Evolutionary conservation across 1,140 invertebrate species (phyloP).

Genomic region (Eurosta solidaginis): DNA sequence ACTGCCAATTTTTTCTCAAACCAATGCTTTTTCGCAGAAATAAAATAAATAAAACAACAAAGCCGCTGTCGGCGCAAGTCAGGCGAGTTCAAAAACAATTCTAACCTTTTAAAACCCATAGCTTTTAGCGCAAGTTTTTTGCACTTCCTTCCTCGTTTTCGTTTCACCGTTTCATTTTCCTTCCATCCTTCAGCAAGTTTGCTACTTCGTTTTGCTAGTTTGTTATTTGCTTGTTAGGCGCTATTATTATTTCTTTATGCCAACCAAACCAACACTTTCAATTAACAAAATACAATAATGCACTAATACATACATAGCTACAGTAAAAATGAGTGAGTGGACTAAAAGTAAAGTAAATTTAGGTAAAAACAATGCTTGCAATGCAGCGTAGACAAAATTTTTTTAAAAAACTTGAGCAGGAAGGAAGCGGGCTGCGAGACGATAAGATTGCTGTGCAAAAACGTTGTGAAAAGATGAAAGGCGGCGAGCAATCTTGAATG

Average conservation of each 20-base stretch:
- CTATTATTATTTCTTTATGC: background rate
- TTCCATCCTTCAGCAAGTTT: background rate
- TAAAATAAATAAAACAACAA: background rate
- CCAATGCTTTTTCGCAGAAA: background rate
- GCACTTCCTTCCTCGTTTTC: slow-evolving; percentile 19
- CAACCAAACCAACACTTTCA: slow-evolving; percentile 19
- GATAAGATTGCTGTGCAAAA: too few species aligned
- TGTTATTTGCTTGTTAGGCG: background rate
- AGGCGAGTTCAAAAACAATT: slow-evolving; percentile 15
- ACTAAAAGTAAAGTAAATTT: background rate
- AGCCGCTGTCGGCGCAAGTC: slow-evolving; percentile 1
- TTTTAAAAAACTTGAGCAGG: background rate
- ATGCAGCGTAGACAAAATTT: background rate
- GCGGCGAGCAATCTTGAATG: background rate
- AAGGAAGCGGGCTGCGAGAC: too few species aligned
- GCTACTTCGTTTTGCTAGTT: background rate
- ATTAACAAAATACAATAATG: slow-evolving; percentile 20
- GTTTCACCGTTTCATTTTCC: background rate
- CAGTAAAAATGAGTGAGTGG: background rate
- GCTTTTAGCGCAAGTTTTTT: slow-evolving; percentile 22
- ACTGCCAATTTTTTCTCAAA: slow-evolving; percentile 11
- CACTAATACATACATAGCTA: background rate
- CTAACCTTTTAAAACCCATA: background rate
- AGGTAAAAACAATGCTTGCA: background rate
- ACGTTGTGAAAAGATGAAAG: background rate